These are phyloP conservation scores for Saguinus imperator DNA, from an alignment of 2,113 vertebrate species.

Conservation along the genomic window DNA sequence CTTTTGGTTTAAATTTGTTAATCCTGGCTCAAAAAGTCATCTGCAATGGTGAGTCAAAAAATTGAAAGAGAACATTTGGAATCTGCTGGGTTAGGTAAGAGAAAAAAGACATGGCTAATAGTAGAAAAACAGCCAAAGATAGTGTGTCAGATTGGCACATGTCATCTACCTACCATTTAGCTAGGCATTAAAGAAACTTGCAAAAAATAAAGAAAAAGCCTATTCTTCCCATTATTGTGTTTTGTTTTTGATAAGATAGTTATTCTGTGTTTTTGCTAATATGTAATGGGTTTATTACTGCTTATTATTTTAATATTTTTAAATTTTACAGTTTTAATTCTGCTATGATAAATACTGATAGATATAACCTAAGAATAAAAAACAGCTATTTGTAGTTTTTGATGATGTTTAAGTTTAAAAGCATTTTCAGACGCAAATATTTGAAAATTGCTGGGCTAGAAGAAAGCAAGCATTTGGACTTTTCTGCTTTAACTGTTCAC, in stretches of 20 bases:
- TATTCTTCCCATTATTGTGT: background rate
- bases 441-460: background rate
- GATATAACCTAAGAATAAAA: background rate
- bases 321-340: background rate
- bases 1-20: background rate
- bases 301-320: background rate
- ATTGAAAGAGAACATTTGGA: background rate
- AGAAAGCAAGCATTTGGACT: background rate
- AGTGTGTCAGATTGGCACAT: background rate
- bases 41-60: background rate
- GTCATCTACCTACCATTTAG: background rate
- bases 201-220: background rate
- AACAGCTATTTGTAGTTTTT: background rate
- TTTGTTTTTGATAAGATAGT: background rate
- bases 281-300: background rate
- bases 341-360: background rate
- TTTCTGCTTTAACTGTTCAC: background rate
- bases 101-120: background rate
- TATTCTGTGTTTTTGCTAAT: background rate
- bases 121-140: background rate
- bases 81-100: background rate
- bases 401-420: background rate
- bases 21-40: background rate
- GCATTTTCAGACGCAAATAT: background rate
- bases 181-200: background rate